Evolutionary conservation across 2,113 vertebrate species (phyloP), one percentile per base, ranked within the genome.

Genomic region (Procavia capensis): DNA sequence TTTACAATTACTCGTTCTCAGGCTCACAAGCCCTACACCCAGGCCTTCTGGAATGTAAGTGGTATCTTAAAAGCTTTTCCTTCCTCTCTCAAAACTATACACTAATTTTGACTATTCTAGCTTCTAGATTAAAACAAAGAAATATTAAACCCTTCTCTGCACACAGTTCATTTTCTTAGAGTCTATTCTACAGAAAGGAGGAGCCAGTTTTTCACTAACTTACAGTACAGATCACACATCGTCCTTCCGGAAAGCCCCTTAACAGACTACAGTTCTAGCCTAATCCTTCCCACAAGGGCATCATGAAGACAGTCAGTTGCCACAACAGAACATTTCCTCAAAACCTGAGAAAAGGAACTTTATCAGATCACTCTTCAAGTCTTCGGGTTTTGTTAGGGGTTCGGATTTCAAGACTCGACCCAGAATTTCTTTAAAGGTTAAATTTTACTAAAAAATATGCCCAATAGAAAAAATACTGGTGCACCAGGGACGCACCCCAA

Each of bases 71-170:
- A n/a, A n/a, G n/a, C n/a, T n/a, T n/a, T n/a, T n/a, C n/a, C n/a
- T n/a, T n/a, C n/a, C n/a, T n/a, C n/a, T n/a, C n/a, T n/a, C n/a
- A 54, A 85, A 85, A 64, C 78, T 83, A 72, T 57, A 70, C 80
- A 29, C 57, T 57, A 70, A 85, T 84, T 74, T 43, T 75, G 61
- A 91, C 6, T 61, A 9, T 72, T 59, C 8, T 50, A 54, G 27
- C 47, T 72, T 75, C 17, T 16, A 88, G 43, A 39, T 41, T 86
- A 36, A 6, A 3, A 2, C 43, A 84, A 36, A 81, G 85, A 61
- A 70, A 10, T 79, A 16, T 84, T 63, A 85, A 66, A 39, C 61
- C 34, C 36, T 93, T 94, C 17, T 6, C 3, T 47, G 29, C 17
- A 78, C 31, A 66, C 34, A 45, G n/a, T 43, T 6, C 4, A 13